Base-by-base conservation (phyloP, 37 sponge, comb jelly and placozoan species). In the Chondrosia reniformis region DNA sequence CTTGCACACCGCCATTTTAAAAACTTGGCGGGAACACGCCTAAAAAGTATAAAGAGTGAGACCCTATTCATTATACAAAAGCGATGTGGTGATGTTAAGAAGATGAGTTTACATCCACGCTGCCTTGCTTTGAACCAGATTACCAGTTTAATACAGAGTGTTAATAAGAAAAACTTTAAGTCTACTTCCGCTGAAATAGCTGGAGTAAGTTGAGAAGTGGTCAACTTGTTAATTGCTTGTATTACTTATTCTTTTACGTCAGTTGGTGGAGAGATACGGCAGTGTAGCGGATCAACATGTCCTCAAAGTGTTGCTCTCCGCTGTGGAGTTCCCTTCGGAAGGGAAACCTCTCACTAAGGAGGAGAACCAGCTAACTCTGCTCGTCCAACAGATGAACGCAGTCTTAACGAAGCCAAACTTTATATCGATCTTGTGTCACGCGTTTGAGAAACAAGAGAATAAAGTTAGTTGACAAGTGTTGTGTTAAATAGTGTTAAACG, bases 101-200 rank as follows among this genome's bases (percentile, higher is more conserved):
- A n/a, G 52, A 93, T 93, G 94, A 77, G 91, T 4, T 76, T 97
- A 32, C 88, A 90, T 58, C 88, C 94, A 19, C 76, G 88, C 45
- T 88, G 88, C 54, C 89, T 86, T 34, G 98, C 92, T 37, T 67
- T 93, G 39, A 82, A 89, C 31, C 89, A 97, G 67, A 94, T 97
- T 24, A 55, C 92, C 31, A 86, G 58, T 79, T 81, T 94, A 33
- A 90, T 97, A 30, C 76, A 85, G 3, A 91, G 66, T 43, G 82
- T 94, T 32, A 89, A 57, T 19, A 97, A 92, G 84, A 97, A 94
- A 79, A 94, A 91, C 75, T 91, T 81, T 80, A 94, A 84, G 65
- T 39, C 80, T 55, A 87, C 84, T 44, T 85, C 80, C 67, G 55
- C 86, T 37, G 96, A 95, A 63, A 69, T 95, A 6, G 71, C 81